Base-by-base conservation (phyloP, 2,888 invertebrate species). In the Tricholauxania praeusta region DNA sequence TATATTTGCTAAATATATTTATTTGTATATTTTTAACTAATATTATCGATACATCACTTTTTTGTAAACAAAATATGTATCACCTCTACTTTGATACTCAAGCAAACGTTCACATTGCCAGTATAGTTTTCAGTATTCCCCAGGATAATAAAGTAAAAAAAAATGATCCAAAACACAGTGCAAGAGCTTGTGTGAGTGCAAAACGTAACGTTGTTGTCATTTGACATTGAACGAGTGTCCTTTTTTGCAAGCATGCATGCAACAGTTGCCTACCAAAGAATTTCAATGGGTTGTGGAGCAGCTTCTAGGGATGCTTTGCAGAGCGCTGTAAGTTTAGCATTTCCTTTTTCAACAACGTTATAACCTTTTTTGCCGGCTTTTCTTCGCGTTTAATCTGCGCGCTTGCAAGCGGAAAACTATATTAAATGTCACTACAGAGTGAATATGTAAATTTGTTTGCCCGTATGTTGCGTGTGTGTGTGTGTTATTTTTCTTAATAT, bases 401-500 rank as follows among this genome's bases (percentile, higher is more conserved):
- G 72, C 75, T 78, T 59, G 74, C 75, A 78, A 75, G 76, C 76
- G 76, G 76, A 76, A 79, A 78, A 78, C 77, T 76, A 49, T 70
- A 51, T 64, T 51, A 64, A 64, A 51, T 64, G 51, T 15, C 19
- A n/a, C 52, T 59, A 28, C 62, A 32, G 3, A n/a, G 15, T 17
- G 12, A 47, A 19, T n/a, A 28, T 55, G 15, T 17, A n/a, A 39
- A 22, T 53, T 32, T 32, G 47, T 53, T 51, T 47, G 19, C 19
- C n/a, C 68, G 14, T 19, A 12, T 64, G 8, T 47, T 55, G 63
- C 51, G 47, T 69, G 59, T 60, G 8, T 69, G 60, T 69, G 28
- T 28, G 7, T 65, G 12, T 52, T n/a, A 32, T 28, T 71, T 75
- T 72, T 63, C 66, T 78, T 76, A 76, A 78, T 75, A 75, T 76